Conservation (phyloP, 2,113 vertebrate genomes). For the Neotragus pygmaeus region DNA sequence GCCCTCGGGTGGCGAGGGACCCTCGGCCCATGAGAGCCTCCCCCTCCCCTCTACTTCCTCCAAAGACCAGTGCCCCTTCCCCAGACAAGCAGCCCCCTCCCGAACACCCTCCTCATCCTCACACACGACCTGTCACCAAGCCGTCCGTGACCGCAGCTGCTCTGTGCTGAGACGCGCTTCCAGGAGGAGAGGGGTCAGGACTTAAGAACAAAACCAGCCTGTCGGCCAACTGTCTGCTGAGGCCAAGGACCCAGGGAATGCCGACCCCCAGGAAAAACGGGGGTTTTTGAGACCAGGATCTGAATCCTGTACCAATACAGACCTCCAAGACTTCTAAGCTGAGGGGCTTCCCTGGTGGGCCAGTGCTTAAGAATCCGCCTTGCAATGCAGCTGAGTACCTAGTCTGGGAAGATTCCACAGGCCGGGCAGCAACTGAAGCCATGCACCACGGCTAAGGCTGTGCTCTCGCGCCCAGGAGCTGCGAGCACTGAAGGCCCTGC, state of each 20-base stretch:
- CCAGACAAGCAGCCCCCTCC: background rate
- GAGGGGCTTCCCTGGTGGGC: background rate
- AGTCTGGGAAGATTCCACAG: background rate
- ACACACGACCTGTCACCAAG: background rate
- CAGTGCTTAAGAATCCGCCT: background rate
- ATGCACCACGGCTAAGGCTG: background rate
- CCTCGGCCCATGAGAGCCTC: background rate
- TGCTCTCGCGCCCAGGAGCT: background rate
- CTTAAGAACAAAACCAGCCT: background rate
- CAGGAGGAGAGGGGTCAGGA: background rate
- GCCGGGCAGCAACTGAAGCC: background rate
- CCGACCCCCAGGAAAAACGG: background rate
- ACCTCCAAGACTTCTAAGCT: background rate
- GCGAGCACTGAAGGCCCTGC: background rate
- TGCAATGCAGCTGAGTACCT: background rate
- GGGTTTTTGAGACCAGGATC: background rate
- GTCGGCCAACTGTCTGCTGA: background rate
- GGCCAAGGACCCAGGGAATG: background rate
- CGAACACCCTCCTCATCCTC: background rate
- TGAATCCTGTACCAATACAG: background rate
- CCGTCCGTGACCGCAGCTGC: accelerated
- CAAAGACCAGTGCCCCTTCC: background rate
- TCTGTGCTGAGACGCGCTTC: background rate
- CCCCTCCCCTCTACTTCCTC: background rate
- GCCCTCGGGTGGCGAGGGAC: accelerated